phyloP scores from a whole-genome alignment of 2,797 vertebrate genomes.

The Odontamblyopus rebecca region DNA sequence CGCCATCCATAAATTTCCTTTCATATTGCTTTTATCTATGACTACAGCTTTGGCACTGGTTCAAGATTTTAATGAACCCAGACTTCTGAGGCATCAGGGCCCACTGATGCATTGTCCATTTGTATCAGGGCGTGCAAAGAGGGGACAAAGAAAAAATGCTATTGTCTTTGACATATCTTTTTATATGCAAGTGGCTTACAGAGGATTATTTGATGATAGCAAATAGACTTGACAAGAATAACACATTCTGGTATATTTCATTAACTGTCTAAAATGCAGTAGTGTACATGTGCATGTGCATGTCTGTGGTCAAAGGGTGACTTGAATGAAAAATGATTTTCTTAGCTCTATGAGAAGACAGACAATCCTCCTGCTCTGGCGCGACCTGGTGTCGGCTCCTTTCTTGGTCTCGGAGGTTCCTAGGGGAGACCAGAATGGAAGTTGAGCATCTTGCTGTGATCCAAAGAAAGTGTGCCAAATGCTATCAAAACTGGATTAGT shows the following conservation, averaged over 20 bases:
- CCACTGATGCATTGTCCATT: constrained; percentile 81
- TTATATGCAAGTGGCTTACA: constrained; percentile 67
- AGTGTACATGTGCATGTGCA: constrained; percentile 16
- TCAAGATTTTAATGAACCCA: constrained; percentile 84
- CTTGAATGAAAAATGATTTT: constrained; percentile 76
- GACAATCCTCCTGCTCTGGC: constrained; percentile 68
- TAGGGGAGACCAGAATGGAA: constrained; percentile 82
- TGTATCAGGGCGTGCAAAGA: constrained; percentile 70
- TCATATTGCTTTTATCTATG: constrained; percentile 80
- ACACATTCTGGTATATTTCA: constrained; percentile 61
- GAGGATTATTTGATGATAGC: constrained; percentile 68
- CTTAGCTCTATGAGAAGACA: constrained; percentile 64
- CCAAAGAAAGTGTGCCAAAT: constrained; percentile 86
- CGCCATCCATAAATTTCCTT: constrained; percentile 84
- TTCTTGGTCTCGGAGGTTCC: constrained; percentile 80
- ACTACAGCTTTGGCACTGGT: constrained; percentile 80
- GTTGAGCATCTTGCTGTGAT: constrained; percentile 83
- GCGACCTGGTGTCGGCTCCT: constrained; percentile 75
- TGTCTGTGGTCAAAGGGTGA: constrained; percentile 56
- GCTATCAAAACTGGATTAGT: constrained; percentile 86
- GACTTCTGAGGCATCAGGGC: constrained; percentile 82
- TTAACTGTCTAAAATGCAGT: constrained; percentile 47
- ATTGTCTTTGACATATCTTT: constrained; percentile 72
- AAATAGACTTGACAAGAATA: constrained; percentile 64
- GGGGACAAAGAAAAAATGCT: constrained; percentile 61